These are phyloP conservation scores for Leptopilina boulardi DNA, from an alignment of 1,140 invertebrate species.

Conservation along the genomic window DNA sequence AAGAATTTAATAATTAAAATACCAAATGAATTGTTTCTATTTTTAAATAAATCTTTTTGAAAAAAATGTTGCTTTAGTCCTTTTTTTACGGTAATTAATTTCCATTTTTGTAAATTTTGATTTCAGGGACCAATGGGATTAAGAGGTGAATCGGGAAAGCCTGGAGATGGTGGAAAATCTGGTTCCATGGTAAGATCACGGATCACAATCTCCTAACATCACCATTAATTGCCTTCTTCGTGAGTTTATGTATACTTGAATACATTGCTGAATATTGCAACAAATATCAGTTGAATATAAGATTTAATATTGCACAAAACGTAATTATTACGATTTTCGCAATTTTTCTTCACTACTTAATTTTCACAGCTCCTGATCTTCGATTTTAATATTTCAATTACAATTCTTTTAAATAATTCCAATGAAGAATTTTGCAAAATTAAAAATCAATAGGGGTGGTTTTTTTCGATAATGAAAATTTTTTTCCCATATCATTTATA, in stretches of 20 bases:
- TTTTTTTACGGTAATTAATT: too few relatives aligned
- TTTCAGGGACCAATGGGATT: conserved; percentile 91
- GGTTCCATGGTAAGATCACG: conserved; percentile 85
- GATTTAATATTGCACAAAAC: conserved; percentile 15
- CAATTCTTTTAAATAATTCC: neutral
- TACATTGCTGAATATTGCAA: conserved; percentile 31
- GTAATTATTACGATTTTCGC: neutral
- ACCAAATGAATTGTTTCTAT: too few relatives aligned
- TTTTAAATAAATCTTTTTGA: too few relatives aligned
- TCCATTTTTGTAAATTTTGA: conserved; percentile 42
- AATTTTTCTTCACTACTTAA: neutral
- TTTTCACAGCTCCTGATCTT: neutral
- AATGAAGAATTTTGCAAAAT: neutral
- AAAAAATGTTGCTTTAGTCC: too few relatives aligned
- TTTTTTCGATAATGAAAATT: too few relatives aligned
- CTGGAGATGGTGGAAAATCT: conserved; percentile 85
- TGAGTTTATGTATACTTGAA: conserved; percentile 59
- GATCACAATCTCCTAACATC: conserved; percentile 72
- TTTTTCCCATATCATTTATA: neutral
- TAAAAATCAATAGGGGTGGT: neutral
- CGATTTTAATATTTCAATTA: neutral
- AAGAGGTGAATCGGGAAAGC: conserved; percentile 86
- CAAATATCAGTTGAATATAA: conserved; percentile 26
- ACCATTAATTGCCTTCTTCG: conserved; percentile 69
- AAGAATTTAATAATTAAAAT: too few relatives aligned